Conservation (phyloP, 1,140 invertebrate genomes). For the Akabosia matsudoensis region DNA sequence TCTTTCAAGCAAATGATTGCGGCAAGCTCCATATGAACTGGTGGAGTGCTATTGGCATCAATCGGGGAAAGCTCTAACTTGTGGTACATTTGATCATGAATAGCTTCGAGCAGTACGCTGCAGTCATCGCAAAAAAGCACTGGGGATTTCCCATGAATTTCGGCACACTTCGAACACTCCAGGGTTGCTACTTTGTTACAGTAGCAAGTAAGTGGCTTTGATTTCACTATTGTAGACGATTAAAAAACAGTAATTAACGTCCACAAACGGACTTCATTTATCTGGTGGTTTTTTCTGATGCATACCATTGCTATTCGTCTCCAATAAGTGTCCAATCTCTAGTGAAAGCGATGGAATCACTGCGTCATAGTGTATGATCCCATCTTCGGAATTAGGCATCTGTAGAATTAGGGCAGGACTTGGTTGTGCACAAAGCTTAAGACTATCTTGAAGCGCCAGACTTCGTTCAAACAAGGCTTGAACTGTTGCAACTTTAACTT, state of each 20-base stretch:
- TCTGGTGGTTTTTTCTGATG: not conserved
- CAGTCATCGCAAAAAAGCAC: conserved; percentile 34
- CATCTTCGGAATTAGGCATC: conserved; percentile 33
- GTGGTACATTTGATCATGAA: conserved; percentile 22
- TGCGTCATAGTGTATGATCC: conserved; percentile 30
- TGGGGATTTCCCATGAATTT: conserved; percentile 8
- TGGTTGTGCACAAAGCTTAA: conserved; percentile 24
- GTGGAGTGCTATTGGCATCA: not conserved
- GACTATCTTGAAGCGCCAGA: conserved; percentile 26
- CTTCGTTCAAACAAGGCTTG: conserved; percentile 30
- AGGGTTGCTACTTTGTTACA: conserved; percentile 33
- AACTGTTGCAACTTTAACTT: conserved; percentile 24
- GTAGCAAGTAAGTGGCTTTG: not conserved
- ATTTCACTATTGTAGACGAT: not conserved
- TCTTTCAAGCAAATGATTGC: conserved; percentile 28
- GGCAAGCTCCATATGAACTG: not conserved
- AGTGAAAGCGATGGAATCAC: conserved; percentile 16
- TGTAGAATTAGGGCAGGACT: conserved; percentile 29
- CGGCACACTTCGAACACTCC: conserved; percentile 25
- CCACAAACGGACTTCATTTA: too few species aligned
- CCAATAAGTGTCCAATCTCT: conserved; percentile 14
- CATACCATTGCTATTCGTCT: conserved; percentile 1
- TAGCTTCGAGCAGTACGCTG: conserved; percentile 15
- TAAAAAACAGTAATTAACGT: not conserved
- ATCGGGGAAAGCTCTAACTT: not conserved